These are phyloP conservation scores for Boloria euphrosyne DNA, from an alignment of 2,888 invertebrate species.

Conservation along the genomic window DNA sequence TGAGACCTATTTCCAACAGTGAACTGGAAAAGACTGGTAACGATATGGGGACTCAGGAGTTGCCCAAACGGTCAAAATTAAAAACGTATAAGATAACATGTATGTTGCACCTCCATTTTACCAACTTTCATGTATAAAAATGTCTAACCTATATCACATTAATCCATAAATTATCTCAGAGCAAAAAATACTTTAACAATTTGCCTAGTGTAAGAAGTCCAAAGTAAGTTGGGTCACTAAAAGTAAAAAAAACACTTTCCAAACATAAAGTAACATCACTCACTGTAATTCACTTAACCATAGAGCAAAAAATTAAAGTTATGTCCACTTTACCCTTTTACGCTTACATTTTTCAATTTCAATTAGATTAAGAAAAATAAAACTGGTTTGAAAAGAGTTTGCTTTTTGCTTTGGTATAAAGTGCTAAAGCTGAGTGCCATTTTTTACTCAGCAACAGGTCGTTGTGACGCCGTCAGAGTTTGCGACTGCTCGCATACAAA, in stretches of 20 bases:
- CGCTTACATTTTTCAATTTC: background rate
- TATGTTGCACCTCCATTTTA: no score
- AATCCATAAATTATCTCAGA: no score
- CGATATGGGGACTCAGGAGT: no score
- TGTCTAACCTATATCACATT: no score
- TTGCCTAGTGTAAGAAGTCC: no score
- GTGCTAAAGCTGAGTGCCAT: slow-evolving; percentile 3
- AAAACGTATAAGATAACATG: no score
- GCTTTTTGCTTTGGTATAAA: slow-evolving; percentile 5
- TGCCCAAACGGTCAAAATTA: no score
- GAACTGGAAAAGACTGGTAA: no score
- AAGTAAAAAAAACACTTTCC: background rate
- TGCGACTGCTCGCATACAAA: slow-evolving; percentile 4
- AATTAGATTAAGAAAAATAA: slow-evolving; percentile 17
- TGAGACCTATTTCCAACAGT: no score
- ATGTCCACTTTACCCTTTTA: background rate
- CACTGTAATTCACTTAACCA: background rate
- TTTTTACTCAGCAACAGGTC: slow-evolving; percentile 27
- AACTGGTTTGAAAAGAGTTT: slow-evolving; percentile 12
- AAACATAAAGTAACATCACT: background rate
- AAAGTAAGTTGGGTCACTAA: no score
- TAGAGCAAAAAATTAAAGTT: background rate
- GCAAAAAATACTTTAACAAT: no score
- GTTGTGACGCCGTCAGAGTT: slow-evolving; percentile 10
- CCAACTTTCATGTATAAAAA: no score